Base-by-base conservation (phyloP, 2,888 invertebrate species). In the Lamproptera curius region DNA sequence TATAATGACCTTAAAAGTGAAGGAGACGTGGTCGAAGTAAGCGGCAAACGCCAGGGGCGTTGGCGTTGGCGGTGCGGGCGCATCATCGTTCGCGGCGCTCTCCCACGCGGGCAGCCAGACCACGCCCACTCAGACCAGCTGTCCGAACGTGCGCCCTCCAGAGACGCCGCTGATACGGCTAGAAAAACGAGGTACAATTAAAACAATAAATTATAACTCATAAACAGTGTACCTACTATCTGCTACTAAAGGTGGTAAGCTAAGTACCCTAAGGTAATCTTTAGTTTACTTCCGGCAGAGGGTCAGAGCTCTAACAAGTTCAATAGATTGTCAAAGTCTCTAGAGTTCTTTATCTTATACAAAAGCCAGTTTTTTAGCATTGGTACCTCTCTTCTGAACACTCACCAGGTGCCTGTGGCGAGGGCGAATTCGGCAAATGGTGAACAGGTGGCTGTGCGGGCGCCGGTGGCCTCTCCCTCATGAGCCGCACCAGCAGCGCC, bases 121-220 rank as follows among this genome's bases (percentile, higher is more conserved):
- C 84, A 83, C 38, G 84, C 86, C 86, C 86, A 86, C 15, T 81
- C 77, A 11, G 83, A 72, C 86, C 86, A 86, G 46, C 77, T 80
- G 43, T 65, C 78, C 0, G 58, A 43, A 0, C 73, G 68, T 1
- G 62, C 50, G 2, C 76, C 72, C 55, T 81, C 83, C 2, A 71
- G 66, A 0, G 67, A 54, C 42, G 63, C 68, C 1, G 61, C 46
- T 0, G 49, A 41, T 13, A 20, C 13, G 11, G 35, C 49, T 47
- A 26, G 15, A 23, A 31, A n/a, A n/a, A n/a, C n/a, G n/a, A n/a
- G n/a, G n/a, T n/a, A n/a, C n/a, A n/a, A n/a, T n/a, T n/a, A n/a
- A n/a, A n/a, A n/a, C n/a, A n/a, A n/a, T n/a, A n/a, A n/a, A n/a
- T n/a, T n/a, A n/a, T n/a, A n/a, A n/a, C n/a, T n/a, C n/a, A n/a